Conservation (phyloP, 2,888 invertebrate genomes). For the Pachliopta kotzebuea region DNA sequence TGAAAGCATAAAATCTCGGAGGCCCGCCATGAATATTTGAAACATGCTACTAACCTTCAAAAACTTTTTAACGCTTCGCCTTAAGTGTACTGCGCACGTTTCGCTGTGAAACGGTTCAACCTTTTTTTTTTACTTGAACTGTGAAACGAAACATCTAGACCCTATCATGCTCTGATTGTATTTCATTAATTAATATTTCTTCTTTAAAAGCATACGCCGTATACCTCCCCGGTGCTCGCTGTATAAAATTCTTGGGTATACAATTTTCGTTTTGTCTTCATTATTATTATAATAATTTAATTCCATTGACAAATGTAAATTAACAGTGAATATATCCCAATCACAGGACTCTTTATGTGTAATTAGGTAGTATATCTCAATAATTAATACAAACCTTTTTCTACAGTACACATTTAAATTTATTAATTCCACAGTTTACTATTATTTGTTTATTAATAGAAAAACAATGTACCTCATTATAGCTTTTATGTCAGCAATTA, state of each 20-base stretch:
- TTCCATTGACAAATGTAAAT: too few relatives aligned
- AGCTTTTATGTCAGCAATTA: background rate
- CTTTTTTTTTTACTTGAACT: conserved; percentile 16
- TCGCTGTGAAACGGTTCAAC: conserved; percentile 6
- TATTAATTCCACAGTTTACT: background rate
- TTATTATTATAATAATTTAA: too few relatives aligned
- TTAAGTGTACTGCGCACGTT: conserved; percentile 17
- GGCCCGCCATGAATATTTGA: conserved; percentile 23
- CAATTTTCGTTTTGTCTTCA: background rate
- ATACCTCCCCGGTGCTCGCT: background rate
- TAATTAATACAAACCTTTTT: too few relatives aligned
- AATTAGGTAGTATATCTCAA: too few relatives aligned
- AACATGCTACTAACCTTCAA: conserved; percentile 19
- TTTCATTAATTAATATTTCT: conserved; percentile 2
- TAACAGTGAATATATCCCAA: too few relatives aligned
- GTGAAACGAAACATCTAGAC: background rate
- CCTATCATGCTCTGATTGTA: background rate
- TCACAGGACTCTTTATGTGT: too few relatives aligned
- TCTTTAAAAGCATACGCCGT: background rate
- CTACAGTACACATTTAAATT: too few relatives aligned
- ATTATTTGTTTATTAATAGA: background rate
- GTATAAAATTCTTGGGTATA: background rate
- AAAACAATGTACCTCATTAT: background rate
- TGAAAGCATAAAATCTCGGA: conserved; percentile 23
- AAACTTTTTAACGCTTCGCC: conserved; percentile 23